Evolutionary conservation across 2,888 invertebrate genomes (phyloP).

Genomic region (Artemia sinica): DNA sequence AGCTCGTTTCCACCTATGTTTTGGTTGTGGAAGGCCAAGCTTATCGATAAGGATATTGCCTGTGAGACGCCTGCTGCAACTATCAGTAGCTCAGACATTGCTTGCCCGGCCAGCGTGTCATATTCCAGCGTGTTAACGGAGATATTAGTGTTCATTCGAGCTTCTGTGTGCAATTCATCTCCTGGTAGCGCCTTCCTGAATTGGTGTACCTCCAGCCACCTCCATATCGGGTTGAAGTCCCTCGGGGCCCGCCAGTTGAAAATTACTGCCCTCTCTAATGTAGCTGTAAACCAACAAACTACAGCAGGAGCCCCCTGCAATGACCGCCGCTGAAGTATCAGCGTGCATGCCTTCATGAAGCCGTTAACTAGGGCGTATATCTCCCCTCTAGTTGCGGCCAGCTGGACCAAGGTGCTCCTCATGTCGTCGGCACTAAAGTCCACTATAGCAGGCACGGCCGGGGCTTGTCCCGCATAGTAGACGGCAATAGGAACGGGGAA

Average conservation of each 20-base stretch:
- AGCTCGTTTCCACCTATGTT: no score
- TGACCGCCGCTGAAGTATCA: slow-evolving; percentile 10
- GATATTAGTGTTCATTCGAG: no score
- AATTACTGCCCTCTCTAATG: background rate
- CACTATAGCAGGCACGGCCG: background rate
- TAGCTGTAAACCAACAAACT: background rate
- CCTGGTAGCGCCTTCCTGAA: no score
- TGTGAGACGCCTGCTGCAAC: no score
- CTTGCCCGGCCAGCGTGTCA: no score
- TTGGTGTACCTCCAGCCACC: no score
- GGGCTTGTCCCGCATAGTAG: background rate
- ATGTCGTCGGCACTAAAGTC: background rate
- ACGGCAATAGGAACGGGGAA: background rate
- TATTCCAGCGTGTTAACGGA: no score
- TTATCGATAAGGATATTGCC: no score
- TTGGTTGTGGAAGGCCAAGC: no score
- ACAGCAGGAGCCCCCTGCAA: background rate
- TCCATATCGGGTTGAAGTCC: background rate
- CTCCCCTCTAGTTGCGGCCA: background rate
- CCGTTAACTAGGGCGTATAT: background rate
- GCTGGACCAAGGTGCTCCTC: background rate
- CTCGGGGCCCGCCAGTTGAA: background rate
- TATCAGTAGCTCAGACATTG: no score
- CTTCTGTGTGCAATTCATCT: no score
- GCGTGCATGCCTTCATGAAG: background rate